A percentile compares a stretch with the other conserved stretches of the same genome.
phyloP scores from a whole-genome alignment of 2,113 vertebrate species.

The Pholis gunnellus region DNA sequence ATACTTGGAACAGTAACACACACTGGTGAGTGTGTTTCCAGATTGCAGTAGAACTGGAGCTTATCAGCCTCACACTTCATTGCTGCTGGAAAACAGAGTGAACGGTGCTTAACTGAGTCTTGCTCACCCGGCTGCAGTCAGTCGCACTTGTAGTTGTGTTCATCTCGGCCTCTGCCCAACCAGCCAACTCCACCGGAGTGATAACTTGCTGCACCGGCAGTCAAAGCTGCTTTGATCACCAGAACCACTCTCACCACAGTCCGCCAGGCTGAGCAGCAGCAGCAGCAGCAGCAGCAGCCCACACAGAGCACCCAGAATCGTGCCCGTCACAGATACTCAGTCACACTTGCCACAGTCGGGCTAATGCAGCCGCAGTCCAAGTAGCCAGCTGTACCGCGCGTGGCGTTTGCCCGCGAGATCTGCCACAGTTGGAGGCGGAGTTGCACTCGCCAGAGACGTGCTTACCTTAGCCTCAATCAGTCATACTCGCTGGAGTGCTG shows the following conservation, averaged over 20 bases:
- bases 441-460: constrained; percentile 45
- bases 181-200: constrained; percentile 68
- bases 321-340: constrained; percentile 41
- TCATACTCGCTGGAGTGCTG: constrained; percentile 68
- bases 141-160: constrained; percentile 55
- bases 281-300: constrained; percentile 53
- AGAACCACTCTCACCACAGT: constrained; percentile 53
- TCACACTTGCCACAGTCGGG: constrained; percentile 45
- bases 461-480: constrained; percentile 70
- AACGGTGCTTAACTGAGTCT: constrained; percentile 42
- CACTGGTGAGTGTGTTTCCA: constrained; percentile 9
- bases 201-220: constrained; percentile 69
- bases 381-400: constrained; percentile 41
- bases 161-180: constrained; percentile 56
- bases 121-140: constrained; percentile 46
- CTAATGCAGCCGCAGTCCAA: constrained; percentile 27
- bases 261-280: constrained; percentile 32
- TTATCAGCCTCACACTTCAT: constrained; percentile 23
- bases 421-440: constrained; percentile 26
- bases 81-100: constrained; percentile 37
- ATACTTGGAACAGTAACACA: background rate
- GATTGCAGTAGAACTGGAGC: constrained; percentile 39
- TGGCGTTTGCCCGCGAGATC: constrained; percentile 20
- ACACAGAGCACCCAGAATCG: constrained; percentile 43
- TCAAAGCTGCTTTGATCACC: constrained; percentile 69